Evolutionary conservation across 1,140 invertebrate genomes (phyloP).

Genomic region (Drosophila kohkoa): DNA sequence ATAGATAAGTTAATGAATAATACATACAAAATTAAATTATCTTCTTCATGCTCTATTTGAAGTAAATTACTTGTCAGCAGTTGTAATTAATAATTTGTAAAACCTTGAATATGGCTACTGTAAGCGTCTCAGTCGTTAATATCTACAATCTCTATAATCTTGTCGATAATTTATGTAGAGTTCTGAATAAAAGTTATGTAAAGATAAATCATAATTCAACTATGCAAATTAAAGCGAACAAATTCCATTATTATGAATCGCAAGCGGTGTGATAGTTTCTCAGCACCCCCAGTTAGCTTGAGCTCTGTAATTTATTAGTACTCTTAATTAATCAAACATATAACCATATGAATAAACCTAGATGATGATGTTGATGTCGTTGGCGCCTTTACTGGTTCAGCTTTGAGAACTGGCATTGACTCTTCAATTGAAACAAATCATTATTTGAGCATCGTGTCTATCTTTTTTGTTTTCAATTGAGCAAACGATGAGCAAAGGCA

Average conservation of each 20-base stretch:
- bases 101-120: no score
- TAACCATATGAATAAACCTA: conserved; percentile 30
- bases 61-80: no score
- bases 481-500: conserved; percentile 28
- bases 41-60: no score
- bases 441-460: conserved; percentile 75
- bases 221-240: conserved; percentile 38
- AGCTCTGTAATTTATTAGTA: conserved; percentile 18
- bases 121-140: no score
- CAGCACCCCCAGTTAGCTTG: conserved; percentile 38
- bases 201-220: conserved; percentile 39
- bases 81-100: no score
- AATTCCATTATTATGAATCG: conserved; percentile 25
- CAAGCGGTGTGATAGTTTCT: conserved; percentile 20
- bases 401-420: conserved; percentile 64
- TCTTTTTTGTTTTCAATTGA: conserved; percentile 63
- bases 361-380: conserved; percentile 38
- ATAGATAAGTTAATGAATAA: no score
- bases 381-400: conserved; percentile 35
- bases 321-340: conserved; percentile 45
- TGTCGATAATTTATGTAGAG: no score
- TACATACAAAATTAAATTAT: no score
- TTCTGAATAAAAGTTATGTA: conserved; percentile 1
- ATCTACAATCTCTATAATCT: no score
- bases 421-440: conserved; percentile 83